Evolutionary conservation across 2,888 invertebrate species (phyloP), one percentile per base, ranked within the genome.

Genomic region (Hedychridium roseum): DNA sequence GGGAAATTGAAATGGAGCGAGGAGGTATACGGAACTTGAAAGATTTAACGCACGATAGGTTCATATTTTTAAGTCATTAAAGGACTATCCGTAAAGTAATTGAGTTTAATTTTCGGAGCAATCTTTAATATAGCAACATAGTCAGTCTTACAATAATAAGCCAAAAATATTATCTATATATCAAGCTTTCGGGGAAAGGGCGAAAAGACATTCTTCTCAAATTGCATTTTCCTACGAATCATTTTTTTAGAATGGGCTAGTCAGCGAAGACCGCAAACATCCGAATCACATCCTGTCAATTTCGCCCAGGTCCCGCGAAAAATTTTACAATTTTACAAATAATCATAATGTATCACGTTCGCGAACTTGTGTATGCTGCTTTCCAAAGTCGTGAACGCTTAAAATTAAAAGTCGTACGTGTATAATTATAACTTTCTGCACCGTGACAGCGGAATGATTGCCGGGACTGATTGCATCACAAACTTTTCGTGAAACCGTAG

Each of bases 121-220:
- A 74, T 76, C 68, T 76, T 76, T 76, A 76, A 76, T 76, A 74
- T 74, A 76, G 76, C 76, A 76, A 76, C 76, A 76, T 74, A 76
- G 73, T 76, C 76, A 76, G 76, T 76, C 76, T 76, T 76, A 76
- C 73, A 74, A 70, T 74, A 73, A 74, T 76, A 76, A 76, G 76
- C 76, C 75, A 74, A 76, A 75, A 76, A 76, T 76, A 76, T 73
- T 70, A 75, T 75, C 71, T 74, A 71, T 74, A 62, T 59, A 70
- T 74, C 66, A 69, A 62, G 66, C 55, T 58, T 57, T 34, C 28
- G 44, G 48, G 47, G 54, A 47, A 6, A 56, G 50, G 49, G 58
- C 57, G 48, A 56, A 44, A 47, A 18, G 5, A 23, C 5, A 23
- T 23, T 9, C 5, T 23, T 9, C 9, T 23, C 23, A n/a, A n/a